Conservation (phyloP, 2,113 vertebrate species). For the Anarhynchus alexandrinus region DNA sequence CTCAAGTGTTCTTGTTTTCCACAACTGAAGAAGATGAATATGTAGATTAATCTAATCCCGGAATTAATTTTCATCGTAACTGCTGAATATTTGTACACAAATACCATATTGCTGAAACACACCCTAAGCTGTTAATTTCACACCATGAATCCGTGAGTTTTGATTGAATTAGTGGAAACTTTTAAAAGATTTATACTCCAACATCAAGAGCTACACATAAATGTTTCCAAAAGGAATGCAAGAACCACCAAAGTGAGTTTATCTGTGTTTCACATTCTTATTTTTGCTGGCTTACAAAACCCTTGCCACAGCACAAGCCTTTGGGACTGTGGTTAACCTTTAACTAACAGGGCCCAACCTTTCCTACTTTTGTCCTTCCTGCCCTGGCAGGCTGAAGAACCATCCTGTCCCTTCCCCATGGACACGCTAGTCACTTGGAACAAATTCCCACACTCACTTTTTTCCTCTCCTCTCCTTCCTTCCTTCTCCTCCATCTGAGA, state of each 20-base stretch:
- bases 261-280: background rate
- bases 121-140: background rate
- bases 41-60: constrained; percentile 24
- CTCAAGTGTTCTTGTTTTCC: background rate
- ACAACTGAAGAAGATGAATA: background rate
- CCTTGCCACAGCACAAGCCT: background rate
- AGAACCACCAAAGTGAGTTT: background rate
- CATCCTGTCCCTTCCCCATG: background rate
- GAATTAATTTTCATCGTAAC: constrained; percentile 40
- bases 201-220: background rate
- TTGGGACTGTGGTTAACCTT: background rate
- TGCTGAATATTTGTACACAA: constrained; percentile 35
- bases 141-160: background rate
- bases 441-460: background rate
- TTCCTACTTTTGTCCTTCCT: background rate
- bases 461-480: background rate
- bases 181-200: background rate
- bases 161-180: background rate
- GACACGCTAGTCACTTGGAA: background rate
- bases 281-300: background rate
- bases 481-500: background rate
- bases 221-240: background rate
- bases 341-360: background rate
- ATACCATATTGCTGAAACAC: background rate
- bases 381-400: background rate